phyloP scores from a whole-genome alignment of 2,797 vertebrate genomes.

The Astyanax mexicanus region DNA sequence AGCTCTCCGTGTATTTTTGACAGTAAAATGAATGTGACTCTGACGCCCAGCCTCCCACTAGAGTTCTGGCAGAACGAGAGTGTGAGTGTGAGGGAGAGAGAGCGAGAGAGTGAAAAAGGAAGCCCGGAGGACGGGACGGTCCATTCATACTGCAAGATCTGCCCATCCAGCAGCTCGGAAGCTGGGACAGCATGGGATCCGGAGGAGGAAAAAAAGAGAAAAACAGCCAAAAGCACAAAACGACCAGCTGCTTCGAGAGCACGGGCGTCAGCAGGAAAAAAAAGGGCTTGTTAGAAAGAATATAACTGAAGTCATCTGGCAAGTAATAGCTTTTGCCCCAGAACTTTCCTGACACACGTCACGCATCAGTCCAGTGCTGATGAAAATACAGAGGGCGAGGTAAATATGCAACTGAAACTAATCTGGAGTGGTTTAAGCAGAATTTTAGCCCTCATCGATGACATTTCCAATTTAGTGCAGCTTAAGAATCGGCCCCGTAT shows the following conservation, averaged over 20 bases:
- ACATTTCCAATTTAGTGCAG: conserved; percentile 65
- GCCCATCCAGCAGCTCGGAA: conserved; percentile 68
- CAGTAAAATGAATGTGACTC: conserved; percentile 49
- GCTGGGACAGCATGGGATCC: conserved; percentile 79
- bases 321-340: conserved; percentile 55
- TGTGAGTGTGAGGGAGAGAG: no score
- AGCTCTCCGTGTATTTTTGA: conserved; percentile 41
- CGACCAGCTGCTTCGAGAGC: conserved; percentile 77
- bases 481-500: conserved; percentile 50
- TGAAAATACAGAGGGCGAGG: conserved; percentile 44
- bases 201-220: conserved; percentile 64
- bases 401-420: conserved; percentile 55
- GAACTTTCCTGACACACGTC: conserved; percentile 46
- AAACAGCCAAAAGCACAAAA: conserved; percentile 72
- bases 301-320: conserved; percentile 63
- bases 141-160: conserved; percentile 67
- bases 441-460: conserved; percentile 56
- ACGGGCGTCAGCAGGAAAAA: conserved; percentile 61
- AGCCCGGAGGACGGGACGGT: conserved; percentile 63
- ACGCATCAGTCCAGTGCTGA: conserved; percentile 43
- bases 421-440: conserved; percentile 55
- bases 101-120: conserved; percentile 45
- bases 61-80: conserved; percentile 38
- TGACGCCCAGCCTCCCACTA: conserved; percentile 48
- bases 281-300: conserved; percentile 60